A percentile compares a stretch with the other conserved stretches of the same genome.
phyloP scores from a whole-genome alignment of 2,797 vertebrate species.

The Enteromius mattozi region DNA sequence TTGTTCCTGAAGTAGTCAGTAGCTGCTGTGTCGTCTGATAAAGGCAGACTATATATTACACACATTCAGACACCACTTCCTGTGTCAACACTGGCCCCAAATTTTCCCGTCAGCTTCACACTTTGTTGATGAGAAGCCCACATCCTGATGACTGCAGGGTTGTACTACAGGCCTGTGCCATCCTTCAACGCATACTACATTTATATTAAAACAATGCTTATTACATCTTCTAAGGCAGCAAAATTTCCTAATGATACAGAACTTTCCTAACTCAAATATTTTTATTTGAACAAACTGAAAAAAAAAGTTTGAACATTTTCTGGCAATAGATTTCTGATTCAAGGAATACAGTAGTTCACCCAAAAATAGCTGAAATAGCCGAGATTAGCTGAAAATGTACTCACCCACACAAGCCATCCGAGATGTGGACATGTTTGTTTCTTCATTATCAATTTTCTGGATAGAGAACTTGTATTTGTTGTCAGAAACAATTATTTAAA shows the following conservation, averaged over 20 bases:
- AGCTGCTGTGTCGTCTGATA: constrained; percentile 17
- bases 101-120: neutral
- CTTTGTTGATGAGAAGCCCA: neutral
- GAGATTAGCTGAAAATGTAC: too few species aligned
- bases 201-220: neutral
- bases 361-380: neutral
- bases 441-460: neutral
- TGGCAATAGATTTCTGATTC: neutral
- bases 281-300: neutral
- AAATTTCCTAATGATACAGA: neutral
- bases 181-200: neutral
- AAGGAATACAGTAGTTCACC: neutral
- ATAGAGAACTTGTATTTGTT: neutral
- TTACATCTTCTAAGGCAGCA: neutral
- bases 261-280: neutral
- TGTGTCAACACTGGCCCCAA: constrained; percentile 30
- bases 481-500: neutral
- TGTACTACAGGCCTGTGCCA: neutral
- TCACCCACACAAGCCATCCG: too few species aligned
- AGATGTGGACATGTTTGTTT: too few species aligned
- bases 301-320: neutral
- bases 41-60: constrained; percentile 1
- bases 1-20: constrained; percentile 16
- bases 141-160: neutral
- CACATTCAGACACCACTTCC: constrained; percentile 48